These are phyloP conservation scores for Pavo muticus DNA, from an alignment of 2,113 vertebrate species.

Conservation along the genomic window DNA sequence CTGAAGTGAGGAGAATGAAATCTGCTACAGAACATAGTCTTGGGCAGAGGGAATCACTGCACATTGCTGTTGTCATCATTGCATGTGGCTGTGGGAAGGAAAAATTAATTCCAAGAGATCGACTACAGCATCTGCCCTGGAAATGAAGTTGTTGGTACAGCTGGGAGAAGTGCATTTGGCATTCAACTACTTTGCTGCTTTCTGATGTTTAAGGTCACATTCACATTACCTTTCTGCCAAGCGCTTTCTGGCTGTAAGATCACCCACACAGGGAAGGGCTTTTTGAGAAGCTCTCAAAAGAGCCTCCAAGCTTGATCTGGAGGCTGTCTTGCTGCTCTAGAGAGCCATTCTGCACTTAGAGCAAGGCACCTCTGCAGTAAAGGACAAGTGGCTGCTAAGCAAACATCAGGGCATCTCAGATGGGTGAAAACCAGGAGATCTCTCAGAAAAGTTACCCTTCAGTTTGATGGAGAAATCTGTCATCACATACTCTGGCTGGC, in stretches of 20 bases:
- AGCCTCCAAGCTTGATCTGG: background rate
- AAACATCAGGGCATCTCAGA: slow-evolving; percentile 36
- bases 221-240: slow-evolving; percentile 2
- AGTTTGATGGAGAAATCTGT: slow-evolving; percentile 44
- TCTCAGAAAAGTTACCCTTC: slow-evolving; percentile 24
- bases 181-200: background rate
- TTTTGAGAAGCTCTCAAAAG: background rate
- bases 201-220: background rate
- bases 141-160: slow-evolving; percentile 21
- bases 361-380: background rate
- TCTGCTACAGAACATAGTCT: background rate
- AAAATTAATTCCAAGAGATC: background rate
- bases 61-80: background rate
- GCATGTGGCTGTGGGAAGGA: background rate
- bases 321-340: background rate
- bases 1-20: background rate
- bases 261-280: background rate
- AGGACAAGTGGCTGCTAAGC: background rate
- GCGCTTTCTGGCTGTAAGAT: background rate
- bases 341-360: background rate
- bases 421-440: slow-evolving; percentile 34
- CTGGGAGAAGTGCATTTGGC: background rate
- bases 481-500: slow-evolving; percentile 46
- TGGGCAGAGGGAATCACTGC: background rate
- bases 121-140: background rate